Evolutionary conservation across 2,113 vertebrate species (phyloP).

Genomic region (Urocitellus parryii): DNA sequence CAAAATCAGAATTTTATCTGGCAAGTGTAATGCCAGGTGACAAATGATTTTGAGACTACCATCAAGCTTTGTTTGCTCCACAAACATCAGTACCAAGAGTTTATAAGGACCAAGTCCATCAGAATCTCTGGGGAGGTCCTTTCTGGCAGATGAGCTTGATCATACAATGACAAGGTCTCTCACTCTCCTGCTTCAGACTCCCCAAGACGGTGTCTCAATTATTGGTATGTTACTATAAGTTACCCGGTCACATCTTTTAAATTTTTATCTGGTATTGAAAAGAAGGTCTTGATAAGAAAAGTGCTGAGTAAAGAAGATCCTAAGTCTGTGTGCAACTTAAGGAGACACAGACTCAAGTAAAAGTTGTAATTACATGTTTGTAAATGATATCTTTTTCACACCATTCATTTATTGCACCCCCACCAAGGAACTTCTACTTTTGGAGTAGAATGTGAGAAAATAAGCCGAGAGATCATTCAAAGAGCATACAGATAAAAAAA

Average conservation of each 20-base stretch:
- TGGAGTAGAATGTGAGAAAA: not conserved
- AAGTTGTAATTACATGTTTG: not conserved
- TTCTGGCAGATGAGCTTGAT: not conserved
- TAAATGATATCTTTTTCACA: not conserved
- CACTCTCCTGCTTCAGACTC: not conserved
- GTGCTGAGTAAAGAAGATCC: not conserved
- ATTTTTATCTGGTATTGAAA: not conserved
- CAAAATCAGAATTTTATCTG: slow-evolving; percentile 34
- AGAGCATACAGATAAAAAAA: not conserved
- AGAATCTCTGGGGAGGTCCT: not conserved
- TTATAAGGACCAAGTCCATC: not conserved
- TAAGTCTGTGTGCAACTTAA: not conserved
- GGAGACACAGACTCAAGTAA: not conserved
- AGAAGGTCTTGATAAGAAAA: not conserved
- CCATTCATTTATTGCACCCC: not conserved
- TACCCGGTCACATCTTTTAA: not conserved
- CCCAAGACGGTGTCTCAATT: not conserved
- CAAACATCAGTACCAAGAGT: not conserved
- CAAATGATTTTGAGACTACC: not conserved
- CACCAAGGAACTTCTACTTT: not conserved
- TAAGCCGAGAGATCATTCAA: not conserved
- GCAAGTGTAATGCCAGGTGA: not conserved
- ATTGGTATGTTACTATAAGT: not conserved
- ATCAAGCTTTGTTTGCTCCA: not conserved
- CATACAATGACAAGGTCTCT: not conserved